Evolutionary conservation across 2,797 vertebrate species (phyloP).

Genomic region (Ara ararauna): DNA sequence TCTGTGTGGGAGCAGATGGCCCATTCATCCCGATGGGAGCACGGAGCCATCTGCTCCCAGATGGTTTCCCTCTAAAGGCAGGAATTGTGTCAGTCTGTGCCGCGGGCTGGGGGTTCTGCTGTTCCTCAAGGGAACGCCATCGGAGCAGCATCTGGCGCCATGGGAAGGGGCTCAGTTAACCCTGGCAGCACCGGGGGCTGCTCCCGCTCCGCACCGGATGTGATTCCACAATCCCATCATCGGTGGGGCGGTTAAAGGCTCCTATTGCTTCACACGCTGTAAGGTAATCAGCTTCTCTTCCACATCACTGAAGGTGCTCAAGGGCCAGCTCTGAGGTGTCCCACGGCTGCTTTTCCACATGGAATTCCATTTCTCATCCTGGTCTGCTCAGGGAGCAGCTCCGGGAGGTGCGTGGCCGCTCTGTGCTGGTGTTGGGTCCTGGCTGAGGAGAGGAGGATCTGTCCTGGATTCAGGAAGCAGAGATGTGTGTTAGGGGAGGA

Average conservation of each 20-base stretch:
- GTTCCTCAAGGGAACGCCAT: background rate
- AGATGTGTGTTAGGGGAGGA: background rate
- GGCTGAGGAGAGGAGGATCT: background rate
- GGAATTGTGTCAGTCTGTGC: background rate
- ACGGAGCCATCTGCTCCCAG: background rate
- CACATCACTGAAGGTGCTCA: rapidly evolving
- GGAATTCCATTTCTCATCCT: background rate
- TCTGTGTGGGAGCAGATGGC: background rate
- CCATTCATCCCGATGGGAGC: rapidly evolving
- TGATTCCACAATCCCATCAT: rapidly evolving
- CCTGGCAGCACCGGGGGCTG: background rate
- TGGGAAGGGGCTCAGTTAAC: background rate
- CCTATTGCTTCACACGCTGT: background rate
- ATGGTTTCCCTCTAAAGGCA: background rate
- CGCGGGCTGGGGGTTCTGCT: rapidly evolving
- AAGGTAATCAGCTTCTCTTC: background rate
- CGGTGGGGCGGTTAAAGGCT: too few relatives aligned
- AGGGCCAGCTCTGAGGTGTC: background rate
- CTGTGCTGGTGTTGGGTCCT: background rate
- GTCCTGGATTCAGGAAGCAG: background rate
- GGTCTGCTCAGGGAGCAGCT: background rate
- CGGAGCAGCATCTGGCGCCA: background rate
- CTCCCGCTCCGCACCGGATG: rapidly evolving
- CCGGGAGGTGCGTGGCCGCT: background rate
- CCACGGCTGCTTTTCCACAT: rapidly evolving